These are phyloP conservation scores for Ictalurus punctatus DNA, from an alignment of 2,113 vertebrate species.

Conservation along the genomic window DNA sequence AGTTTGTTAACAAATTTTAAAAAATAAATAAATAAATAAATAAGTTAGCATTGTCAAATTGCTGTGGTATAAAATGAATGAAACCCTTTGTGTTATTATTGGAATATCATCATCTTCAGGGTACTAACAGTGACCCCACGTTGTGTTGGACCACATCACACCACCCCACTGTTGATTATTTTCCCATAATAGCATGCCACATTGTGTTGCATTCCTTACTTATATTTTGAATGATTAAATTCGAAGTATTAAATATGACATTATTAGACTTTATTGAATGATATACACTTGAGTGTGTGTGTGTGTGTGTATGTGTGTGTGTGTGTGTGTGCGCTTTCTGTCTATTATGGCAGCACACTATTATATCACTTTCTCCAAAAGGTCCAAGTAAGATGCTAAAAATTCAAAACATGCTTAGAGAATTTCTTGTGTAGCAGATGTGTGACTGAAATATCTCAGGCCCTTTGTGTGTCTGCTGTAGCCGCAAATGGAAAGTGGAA, in stretches of 20 bases:
- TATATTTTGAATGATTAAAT: background rate
- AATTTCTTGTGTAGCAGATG: slow-evolving; percentile 3
- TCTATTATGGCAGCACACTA: background rate
- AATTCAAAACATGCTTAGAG: background rate
- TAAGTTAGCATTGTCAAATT: background rate
- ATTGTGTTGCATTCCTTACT: background rate
- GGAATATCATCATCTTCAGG: background rate
- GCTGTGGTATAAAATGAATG: background rate
- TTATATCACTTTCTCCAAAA: slow-evolving; percentile 9
- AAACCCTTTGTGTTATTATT: background rate
- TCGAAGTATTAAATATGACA: background rate
- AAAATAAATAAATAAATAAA: background rate
- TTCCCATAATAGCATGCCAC: background rate
- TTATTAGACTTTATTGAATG: background rate
- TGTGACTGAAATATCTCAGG: slow-evolving; percentile 36
- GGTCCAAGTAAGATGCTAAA: background rate
- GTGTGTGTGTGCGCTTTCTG: background rate
- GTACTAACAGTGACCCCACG: background rate
- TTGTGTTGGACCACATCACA: background rate
- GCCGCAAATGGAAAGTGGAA: slow-evolving; percentile 41
- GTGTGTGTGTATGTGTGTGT: too few relatives aligned
- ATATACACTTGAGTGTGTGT: background rate
- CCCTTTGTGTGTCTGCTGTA: slow-evolving; percentile 17
- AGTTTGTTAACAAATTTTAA: background rate
- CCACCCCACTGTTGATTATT: background rate